Evolutionary conservation across 2,888 invertebrate species (phyloP).

Genomic region (Sialis fuliginosa): DNA sequence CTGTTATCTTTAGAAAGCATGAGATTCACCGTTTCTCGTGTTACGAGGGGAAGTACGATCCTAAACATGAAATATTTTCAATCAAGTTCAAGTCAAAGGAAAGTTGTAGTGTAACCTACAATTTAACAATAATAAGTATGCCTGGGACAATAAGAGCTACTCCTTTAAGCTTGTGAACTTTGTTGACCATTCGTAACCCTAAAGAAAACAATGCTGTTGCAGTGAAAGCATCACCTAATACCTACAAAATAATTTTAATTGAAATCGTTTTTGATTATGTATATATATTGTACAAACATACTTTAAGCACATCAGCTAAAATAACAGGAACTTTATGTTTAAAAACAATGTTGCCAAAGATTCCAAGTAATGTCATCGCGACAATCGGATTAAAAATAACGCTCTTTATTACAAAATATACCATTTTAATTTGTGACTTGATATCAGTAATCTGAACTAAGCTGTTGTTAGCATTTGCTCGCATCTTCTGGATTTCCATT

Average conservation of each 20-base stretch:
- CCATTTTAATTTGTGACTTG: conserved; percentile 15
- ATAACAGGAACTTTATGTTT: conserved; percentile 59
- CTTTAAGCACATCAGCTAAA: conserved; percentile 56
- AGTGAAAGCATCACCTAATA: conserved; percentile 76
- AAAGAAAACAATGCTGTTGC: conserved; percentile 80
- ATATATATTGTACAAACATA: conserved; percentile 22
- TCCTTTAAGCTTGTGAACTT: conserved; percentile 60
- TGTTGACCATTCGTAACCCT: conserved; percentile 85
- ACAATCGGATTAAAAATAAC: conserved; percentile 78
- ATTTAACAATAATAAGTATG: conserved; percentile 76
- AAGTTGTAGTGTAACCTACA: conserved; percentile 35
- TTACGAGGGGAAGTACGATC: conserved; percentile 66
- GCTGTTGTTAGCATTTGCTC: conserved; percentile 1
- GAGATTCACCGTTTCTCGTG: conserved; percentile 68
- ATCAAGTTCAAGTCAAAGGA: not conserved
- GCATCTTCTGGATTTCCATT: conserved; percentile 47
- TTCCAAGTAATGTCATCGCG: conserved; percentile 83
- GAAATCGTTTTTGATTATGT: not conserved
- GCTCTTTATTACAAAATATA: conserved; percentile 36
- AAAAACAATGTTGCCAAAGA: conserved; percentile 67
- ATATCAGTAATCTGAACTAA: not conserved
- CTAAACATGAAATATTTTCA: conserved; percentile 22
- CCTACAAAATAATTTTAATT: conserved; percentile 23
- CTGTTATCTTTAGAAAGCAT: conserved; percentile 48
- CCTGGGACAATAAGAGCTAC: conserved; percentile 66